Evolutionary conservation across 2,113 vertebrate genomes (phyloP), one percentile per base, ranked within the genome.

Genomic region (Hyaena hyaena): DNA sequence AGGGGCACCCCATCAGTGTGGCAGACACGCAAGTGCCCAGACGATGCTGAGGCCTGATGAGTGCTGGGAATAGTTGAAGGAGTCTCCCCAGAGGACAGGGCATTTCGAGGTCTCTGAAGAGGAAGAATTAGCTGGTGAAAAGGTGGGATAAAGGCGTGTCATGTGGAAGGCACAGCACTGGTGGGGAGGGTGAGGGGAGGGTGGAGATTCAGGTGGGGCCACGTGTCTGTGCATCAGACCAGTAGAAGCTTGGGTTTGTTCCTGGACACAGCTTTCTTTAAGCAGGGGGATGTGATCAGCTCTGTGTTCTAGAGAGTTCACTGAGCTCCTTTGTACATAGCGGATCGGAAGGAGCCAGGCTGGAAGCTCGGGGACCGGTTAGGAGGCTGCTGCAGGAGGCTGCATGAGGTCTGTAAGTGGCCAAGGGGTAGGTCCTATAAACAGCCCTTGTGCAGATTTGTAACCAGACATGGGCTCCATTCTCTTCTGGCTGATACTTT

Each of bases 391-490:
- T 21, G 0, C 1, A 2, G 26, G 45, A 68, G 23, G 68, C 21
- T 3, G 17, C 58, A 15, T 21, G 23, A 55, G 68, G 45, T 21
- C 7, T n/a, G 26, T 39, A 45, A 45, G 19, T 28, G 28, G 28
- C 35, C 35, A 5, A 3, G 21, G 45, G 24, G 2, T 11, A 48
- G 73, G 71, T 35, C 53, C 65, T 83, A 1, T 69, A 55, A 23
- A 26, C 45, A 17, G 7, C 53, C 17, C 35, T 28, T 2, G 0
- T 19, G 15, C 31, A 21, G 48, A 12, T 35, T 24, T 48, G 11
- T 24, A 53, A 33, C 39, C 28, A 11, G 11, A 23, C 28, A 5
- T 0, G 39, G 33, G 17, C 58, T n/a, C 10, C 1, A 0, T 35
- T 71, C 9, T 71, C 69, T 19, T 0, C 23, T 31, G 48, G 10